Base-by-base conservation (phyloP, 2,797 vertebrate genomes). In the Dicrostonyx torquatus region DNA sequence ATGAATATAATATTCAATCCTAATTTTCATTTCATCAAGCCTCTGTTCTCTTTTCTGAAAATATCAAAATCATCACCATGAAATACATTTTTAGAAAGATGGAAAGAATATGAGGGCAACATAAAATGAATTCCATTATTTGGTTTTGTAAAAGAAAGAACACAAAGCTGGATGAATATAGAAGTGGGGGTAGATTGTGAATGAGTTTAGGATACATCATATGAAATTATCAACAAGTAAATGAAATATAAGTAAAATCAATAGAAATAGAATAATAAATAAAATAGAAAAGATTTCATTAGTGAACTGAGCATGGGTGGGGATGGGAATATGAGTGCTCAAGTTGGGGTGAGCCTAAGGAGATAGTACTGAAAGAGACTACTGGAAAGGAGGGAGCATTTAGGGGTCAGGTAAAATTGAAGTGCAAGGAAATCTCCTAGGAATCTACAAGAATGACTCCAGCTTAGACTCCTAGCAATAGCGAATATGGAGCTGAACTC, bases 71-170 rank as follows among this genome's bases (percentile, higher is more conserved):
- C 15, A 88, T 85, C 43, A 89, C 45, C 5, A 84, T 91, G 76
- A 95, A 94, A 82, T 70, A 8, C 22, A 86, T 75, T 58, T 96
- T 78, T 85, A 92, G 31, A 84, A 95, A 79, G 45, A 87, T n/a
- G n/a, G n/a, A n/a, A n/a, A 26, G 1, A 40, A 80, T 80, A 80
- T 40, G 24, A 37, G 53, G n/a, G 4, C 53, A 80, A 80, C 50
- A 37, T 24, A 26, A 55, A 79, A 20, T 58, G 40, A 58, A 58
- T 55, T 80, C 6, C 24, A 60, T 60, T 13, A 60, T 79, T 53
- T 79, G 22, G 10, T n/a, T 55, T n/a, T 78, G 11, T 55, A 24
- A 79, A 55, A 5, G 18, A n/a, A 6, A 37, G 11, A 78, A n/a
- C 31, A 78, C 9, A 17, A 50, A 77, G 29, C n/a, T 77, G 34